These are phyloP conservation scores for Morpho helenor DNA, from an alignment of 2,888 invertebrate genomes.

Conservation along the genomic window DNA sequence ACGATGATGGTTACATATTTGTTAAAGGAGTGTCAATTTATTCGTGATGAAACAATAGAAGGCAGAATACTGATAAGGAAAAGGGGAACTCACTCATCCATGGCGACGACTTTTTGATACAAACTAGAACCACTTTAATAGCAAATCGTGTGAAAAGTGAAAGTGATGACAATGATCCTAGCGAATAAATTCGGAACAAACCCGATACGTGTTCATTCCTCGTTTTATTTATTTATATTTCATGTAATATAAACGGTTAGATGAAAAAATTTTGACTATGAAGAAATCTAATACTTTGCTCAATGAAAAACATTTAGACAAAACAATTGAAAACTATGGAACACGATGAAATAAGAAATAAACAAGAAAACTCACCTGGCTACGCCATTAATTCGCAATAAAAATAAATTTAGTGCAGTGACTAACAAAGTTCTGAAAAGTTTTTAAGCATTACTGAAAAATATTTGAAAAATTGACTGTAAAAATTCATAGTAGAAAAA, in stretches of 20 bases:
- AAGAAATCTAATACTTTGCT: slow-evolving; percentile 68
- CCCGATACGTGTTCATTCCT: slow-evolving; percentile 78
- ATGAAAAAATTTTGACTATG: slow-evolving; percentile 74
- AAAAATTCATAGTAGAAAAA: too few relatives aligned
- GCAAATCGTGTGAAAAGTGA: slow-evolving; percentile 73
- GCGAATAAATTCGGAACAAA: slow-evolving; percentile 76
- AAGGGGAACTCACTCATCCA: slow-evolving; percentile 74
- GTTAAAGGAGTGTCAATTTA: slow-evolving; percentile 52
- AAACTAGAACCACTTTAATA: slow-evolving; percentile 63
- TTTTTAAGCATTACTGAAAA: slow-evolving; percentile 8
- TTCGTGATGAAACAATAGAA: slow-evolving; percentile 50
- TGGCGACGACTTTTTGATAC: slow-evolving; percentile 59
- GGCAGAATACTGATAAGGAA: slow-evolving; percentile 44
- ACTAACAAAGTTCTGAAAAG: slow-evolving; percentile 16
- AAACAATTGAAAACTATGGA: slow-evolving; percentile 76
- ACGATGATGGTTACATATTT: slow-evolving; percentile 53
- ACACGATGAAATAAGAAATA: slow-evolving; percentile 74
- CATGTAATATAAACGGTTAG: slow-evolving; percentile 65
- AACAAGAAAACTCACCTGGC: slow-evolving; percentile 79
- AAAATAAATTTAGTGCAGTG: slow-evolving; percentile 63
- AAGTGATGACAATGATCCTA: slow-evolving; percentile 78
- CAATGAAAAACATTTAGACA: slow-evolving; percentile 72
- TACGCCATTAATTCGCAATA: slow-evolving; percentile 80
- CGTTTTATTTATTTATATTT: slow-evolving; percentile 59
- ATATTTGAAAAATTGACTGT: not conserved